A percentile compares a stretch with the other conserved stretches of the same genome.
Conservation (phyloP, 2,888 invertebrate species). For the Minunthozetes semirufus region DNA sequence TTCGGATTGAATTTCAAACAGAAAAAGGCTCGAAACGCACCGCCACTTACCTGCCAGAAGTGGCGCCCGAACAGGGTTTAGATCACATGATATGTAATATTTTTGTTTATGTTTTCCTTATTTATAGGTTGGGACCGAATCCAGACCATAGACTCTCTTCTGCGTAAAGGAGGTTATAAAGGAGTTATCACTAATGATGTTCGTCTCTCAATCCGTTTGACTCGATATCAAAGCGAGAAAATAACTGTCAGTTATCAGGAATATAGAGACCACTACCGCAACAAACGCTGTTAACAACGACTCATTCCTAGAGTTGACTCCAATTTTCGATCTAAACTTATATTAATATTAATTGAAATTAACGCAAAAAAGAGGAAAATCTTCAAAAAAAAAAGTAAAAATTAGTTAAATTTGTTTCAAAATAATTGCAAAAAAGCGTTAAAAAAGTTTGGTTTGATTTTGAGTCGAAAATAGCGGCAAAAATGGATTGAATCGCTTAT, state of each 20-base stretch:
- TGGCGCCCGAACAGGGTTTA: conserved; percentile 91
- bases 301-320: not conserved
- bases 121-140: conserved; percentile 90
- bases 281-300: conserved; percentile 28
- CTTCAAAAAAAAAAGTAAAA: not conserved
- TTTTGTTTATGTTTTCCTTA: conserved; percentile 42
- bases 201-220: conserved; percentile 81
- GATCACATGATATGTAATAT: not conserved
- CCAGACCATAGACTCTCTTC: conserved; percentile 93
- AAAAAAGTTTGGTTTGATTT: not conserved
- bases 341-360: not conserved
- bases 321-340: not conserved
- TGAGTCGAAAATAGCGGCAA: conserved; percentile 10
- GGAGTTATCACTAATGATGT: conserved; percentile 74
- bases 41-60: conserved; percentile 97
- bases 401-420: not conserved
- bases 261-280: conserved; percentile 52
- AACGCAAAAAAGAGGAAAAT: not conserved
- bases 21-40: conserved; percentile 87
- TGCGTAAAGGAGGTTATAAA: conserved; percentile 94
- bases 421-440: not conserved
- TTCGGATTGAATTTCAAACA: conserved; percentile 91
- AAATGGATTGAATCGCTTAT: not conserved
- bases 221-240: conserved; percentile 94
- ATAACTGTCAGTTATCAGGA: conserved; percentile 77